Evolutionary conservation across 2,888 invertebrate genomes (phyloP).

Genomic region (Eupithecia centaureata): DNA sequence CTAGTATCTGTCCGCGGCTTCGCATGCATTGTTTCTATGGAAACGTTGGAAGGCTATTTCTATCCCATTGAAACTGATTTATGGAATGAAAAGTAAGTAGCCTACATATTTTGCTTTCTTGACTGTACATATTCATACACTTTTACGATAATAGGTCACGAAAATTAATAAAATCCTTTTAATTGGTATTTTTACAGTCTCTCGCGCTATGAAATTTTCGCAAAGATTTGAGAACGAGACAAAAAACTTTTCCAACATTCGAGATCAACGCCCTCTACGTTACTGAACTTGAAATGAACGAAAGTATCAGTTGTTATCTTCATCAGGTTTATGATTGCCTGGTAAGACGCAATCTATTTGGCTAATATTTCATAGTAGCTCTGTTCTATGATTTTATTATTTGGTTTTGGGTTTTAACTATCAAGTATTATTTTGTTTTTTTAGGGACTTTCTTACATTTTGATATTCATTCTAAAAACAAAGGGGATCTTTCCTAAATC

Average conservation of each 20-base stretch:
- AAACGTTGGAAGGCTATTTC: no score
- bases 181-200: background rate
- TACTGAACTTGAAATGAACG: conserved; percentile 8
- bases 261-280: background rate
- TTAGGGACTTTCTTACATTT: no score
- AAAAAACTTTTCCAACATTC: background rate
- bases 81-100: no score
- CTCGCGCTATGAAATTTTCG: background rate
- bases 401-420: no score
- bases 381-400: background rate
- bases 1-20: no score
- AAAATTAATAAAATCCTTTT: background rate
- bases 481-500: no score
- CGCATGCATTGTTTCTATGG: no score
- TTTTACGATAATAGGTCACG: background rate
- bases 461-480: no score
- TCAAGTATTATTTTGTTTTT: no score
- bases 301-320: background rate
- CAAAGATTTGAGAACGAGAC: background rate
- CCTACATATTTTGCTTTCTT: no score
- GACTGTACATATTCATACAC: background rate
- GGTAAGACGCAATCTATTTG: conserved; percentile 1
- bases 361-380: background rate
- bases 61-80: no score
- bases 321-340: background rate